Evolutionary conservation across 2,797 vertebrate species (phyloP).

Genomic region (Myotis pilosus): DNA sequence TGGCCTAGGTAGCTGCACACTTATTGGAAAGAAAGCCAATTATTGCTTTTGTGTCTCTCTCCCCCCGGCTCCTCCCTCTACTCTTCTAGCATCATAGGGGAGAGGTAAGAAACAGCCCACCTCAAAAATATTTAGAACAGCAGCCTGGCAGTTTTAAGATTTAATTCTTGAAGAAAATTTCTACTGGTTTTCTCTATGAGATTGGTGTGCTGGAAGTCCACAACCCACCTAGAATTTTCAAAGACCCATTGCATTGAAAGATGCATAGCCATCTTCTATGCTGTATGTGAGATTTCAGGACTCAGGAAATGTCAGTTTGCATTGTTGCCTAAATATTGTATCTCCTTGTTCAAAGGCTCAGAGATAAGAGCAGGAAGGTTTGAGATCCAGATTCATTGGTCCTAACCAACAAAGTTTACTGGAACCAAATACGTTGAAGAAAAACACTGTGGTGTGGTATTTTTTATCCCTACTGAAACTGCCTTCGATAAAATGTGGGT

Average conservation of each 20-base stretch:
- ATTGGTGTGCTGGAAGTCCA: slow-evolving; percentile 20
- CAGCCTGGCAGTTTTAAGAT: background rate
- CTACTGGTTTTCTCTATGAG: slow-evolving; percentile 57
- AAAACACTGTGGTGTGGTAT: slow-evolving; percentile 77
- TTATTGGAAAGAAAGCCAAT: background rate
- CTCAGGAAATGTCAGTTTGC: slow-evolving; percentile 81
- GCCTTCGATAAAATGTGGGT: slow-evolving; percentile 83
- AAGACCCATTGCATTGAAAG: slow-evolving; percentile 76
- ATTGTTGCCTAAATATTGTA: slow-evolving; percentile 79
- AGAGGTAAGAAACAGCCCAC: background rate
- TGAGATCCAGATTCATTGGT: slow-evolving; percentile 75
- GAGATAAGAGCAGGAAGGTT: slow-evolving; percentile 55
- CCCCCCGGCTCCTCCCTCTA: too few relatives aligned
- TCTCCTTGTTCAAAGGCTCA: slow-evolving; percentile 78
- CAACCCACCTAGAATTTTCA: slow-evolving; percentile 74
- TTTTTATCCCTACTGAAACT: slow-evolving; percentile 75
- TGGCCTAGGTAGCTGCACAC: background rate
- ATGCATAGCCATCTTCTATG: slow-evolving; percentile 72
- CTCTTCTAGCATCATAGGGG: background rate
- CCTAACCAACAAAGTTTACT: slow-evolving; percentile 77
- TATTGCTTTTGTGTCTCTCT: background rate
- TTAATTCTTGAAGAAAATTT: slow-evolving; percentile 77
- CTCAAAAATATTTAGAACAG: background rate
- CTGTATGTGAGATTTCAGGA: slow-evolving; percentile 74
- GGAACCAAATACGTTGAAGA: slow-evolving; percentile 77